A percentile compares a stretch with the other conserved stretches of the same genome.
Conservation (phyloP, 2,888 invertebrate species). For the Andrena trimmerana region DNA sequence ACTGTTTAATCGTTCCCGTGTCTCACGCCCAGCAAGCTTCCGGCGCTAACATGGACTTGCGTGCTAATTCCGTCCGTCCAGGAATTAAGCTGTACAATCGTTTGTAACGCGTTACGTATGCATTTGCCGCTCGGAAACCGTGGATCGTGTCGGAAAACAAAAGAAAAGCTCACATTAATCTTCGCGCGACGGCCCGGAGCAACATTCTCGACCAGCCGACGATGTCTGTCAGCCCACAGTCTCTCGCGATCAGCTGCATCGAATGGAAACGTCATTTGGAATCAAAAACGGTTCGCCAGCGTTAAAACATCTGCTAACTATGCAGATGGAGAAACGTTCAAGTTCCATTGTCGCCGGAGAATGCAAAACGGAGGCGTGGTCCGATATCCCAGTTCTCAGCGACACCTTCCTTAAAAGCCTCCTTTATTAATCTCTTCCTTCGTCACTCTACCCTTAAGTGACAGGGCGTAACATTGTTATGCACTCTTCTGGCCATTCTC, state of each 20-base stretch:
- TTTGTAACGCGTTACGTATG: neutral
- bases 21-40: neutral
- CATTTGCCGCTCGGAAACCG: neutral
- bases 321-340: slow-evolving; percentile 10
- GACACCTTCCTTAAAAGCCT: slow-evolving; percentile 21
- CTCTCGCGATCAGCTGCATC: neutral
- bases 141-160: neutral
- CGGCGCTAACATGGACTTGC: neutral
- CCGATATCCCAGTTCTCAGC: slow-evolving; percentile 3
- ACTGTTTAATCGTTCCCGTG: slow-evolving; percentile 6
- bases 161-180: slow-evolving; percentile 39
- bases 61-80: neutral
- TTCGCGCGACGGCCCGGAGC: slow-evolving; percentile 40
- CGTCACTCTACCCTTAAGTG: slow-evolving; percentile 31
- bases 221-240: slow-evolving; percentile 31
- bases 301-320: too few relatives aligned
- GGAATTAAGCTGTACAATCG: neutral
- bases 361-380: neutral
- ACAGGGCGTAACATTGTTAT: slow-evolving; percentile 34
- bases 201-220: too few relatives aligned
- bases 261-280: too few relatives aligned
- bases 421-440: slow-evolving; percentile 32
- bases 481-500: slow-evolving; percentile 23
- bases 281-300: too few relatives aligned
- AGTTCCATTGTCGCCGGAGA: neutral